These are phyloP conservation scores for Lepidurus packardi DNA, from an alignment of 1,140 invertebrate species.

Conservation along the genomic window DNA sequence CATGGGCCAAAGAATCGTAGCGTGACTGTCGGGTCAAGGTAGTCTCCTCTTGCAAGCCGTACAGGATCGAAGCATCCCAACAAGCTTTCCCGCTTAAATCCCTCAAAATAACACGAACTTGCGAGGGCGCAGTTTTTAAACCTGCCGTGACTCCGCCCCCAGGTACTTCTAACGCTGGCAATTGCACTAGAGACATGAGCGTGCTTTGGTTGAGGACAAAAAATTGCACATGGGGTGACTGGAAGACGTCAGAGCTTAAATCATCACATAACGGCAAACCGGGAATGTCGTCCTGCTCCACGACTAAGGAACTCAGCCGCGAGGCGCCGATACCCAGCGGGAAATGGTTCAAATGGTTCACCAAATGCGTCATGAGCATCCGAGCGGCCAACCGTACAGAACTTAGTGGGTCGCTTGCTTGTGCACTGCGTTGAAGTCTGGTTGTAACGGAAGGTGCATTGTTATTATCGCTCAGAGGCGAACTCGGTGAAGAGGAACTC, in stretches of 20 bases:
- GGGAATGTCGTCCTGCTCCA: slow-evolving; percentile 87
- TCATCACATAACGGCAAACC: slow-evolving; percentile 60
- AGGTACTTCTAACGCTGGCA: slow-evolving; percentile 76
- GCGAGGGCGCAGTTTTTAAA: slow-evolving; percentile 52
- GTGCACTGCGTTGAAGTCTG: neutral
- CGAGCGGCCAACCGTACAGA: slow-evolving; percentile 30
- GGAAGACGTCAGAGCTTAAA: slow-evolving; percentile 69
- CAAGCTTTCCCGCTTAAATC: slow-evolving; percentile 94
- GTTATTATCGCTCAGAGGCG: neutral
- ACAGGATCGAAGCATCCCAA: slow-evolving; percentile 89
- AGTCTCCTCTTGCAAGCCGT: slow-evolving; percentile 47
- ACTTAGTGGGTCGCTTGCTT: neutral
- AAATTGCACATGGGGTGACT: slow-evolving; percentile 77
- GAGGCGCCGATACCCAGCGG: slow-evolving; percentile 81
- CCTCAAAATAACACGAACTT: slow-evolving; percentile 76
- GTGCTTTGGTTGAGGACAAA: slow-evolving; percentile 74
- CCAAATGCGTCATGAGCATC: slow-evolving; percentile 60
- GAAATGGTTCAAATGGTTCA: slow-evolving; percentile 83
- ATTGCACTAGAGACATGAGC: slow-evolving; percentile 83
- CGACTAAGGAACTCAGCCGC: slow-evolving; percentile 74
- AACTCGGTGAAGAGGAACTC: neutral
- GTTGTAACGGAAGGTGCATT: neutral
- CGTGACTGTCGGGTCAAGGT: slow-evolving; percentile 25
- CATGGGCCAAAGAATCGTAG: neutral
- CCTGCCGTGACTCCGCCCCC: slow-evolving; percentile 77